phyloP scores from a whole-genome alignment of 2,797 vertebrate genomes.

The Onychomys leucogaster region DNA sequence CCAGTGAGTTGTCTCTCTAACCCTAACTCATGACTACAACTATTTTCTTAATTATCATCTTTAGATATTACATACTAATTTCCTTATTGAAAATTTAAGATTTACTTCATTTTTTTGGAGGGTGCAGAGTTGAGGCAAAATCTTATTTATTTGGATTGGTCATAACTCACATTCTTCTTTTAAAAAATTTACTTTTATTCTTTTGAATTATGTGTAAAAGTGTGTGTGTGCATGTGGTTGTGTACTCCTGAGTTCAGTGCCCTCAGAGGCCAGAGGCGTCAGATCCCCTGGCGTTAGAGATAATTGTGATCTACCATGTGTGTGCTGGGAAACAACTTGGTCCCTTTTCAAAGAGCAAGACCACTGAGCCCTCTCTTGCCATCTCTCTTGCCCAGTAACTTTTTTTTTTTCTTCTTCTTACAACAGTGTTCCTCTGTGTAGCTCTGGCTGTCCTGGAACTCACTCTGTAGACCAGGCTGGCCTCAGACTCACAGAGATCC shows the following conservation, averaged over 20 bases:
- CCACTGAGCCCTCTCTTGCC: no score
- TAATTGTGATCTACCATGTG: background rate
- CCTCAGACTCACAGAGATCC: background rate
- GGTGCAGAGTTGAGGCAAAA: background rate
- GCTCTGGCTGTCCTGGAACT: background rate
- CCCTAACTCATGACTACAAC: background rate
- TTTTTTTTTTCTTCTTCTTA: background rate
- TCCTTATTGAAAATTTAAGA: constrained; percentile 45
- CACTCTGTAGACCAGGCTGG: background rate
- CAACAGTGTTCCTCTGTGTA: background rate
- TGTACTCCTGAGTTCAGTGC: background rate
- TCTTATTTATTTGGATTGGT: background rate
- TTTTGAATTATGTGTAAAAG: background rate
- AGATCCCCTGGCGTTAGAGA: background rate
- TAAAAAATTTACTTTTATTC: background rate
- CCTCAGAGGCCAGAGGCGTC: background rate
- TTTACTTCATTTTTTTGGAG: background rate
- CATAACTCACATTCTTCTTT: background rate
- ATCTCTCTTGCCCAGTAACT: background rate
- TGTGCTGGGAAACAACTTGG: background rate
- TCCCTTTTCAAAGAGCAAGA: background rate
- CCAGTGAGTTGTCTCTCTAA: background rate
- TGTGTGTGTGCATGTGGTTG: background rate
- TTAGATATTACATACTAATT: background rate
- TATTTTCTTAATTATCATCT: background rate